phyloP scores from a whole-genome alignment of 2,797 vertebrate genomes.

The Sebastes taczanowskii region DNA sequence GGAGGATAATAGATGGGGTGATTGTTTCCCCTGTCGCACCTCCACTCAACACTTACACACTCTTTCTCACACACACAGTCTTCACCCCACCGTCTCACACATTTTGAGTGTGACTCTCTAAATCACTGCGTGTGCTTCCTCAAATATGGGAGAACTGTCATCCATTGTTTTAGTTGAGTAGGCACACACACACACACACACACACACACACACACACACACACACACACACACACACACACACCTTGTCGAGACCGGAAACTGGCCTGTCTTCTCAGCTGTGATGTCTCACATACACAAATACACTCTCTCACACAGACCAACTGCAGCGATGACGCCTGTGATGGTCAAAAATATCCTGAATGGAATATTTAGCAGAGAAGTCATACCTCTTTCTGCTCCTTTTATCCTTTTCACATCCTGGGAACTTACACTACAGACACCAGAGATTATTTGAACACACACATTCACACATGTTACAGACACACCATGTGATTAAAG shows the following conservation, averaged over 20 bases:
- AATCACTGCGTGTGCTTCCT: slow-evolving; percentile 58
- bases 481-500: not conserved
- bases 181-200: not conserved
- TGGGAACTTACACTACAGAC: slow-evolving; percentile 17
- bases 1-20: slow-evolving; percentile 7
- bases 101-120: slow-evolving; percentile 45
- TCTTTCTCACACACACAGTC: not conserved
- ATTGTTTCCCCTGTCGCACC: slow-evolving; percentile 35
- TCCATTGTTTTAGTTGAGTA: slow-evolving; percentile 56
- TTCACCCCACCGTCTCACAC: slow-evolving; percentile 31
- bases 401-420: slow-evolving; percentile 22
- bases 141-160: slow-evolving; percentile 50
- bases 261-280: slow-evolving; percentile 65
- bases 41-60: slow-evolving; percentile 14
- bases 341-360: slow-evolving; percentile 64
- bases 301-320: slow-evolving; percentile 59
- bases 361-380: slow-evolving; percentile 38
- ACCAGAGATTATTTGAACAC: slow-evolving; percentile 5
- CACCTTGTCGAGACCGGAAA: slow-evolving; percentile 46
- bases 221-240: not conserved
- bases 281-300: slow-evolving; percentile 69
- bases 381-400: slow-evolving; percentile 43
- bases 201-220: not conserved
- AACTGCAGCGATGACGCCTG: slow-evolving; percentile 70
- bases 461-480: not conserved